Percentiles rank a stretch among this genome's conserved stretches.
Conservation (phyloP, 1,140 invertebrate species). For the Heliothis virescens region DNA sequence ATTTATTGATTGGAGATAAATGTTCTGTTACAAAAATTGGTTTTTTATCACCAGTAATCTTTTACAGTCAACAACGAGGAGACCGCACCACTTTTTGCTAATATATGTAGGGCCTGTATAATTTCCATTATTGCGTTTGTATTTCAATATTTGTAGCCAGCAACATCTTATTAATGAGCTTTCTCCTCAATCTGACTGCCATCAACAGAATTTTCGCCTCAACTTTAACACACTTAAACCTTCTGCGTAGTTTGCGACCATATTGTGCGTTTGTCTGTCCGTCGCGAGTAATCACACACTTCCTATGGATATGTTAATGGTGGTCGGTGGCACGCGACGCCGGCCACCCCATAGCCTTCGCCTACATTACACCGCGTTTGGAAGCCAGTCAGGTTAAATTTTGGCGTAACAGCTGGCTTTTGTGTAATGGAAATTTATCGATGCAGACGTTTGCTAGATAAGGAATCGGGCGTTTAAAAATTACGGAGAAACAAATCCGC, state of each 20-base stretch:
- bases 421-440: constrained; percentile 18
- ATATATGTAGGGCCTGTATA: too few species aligned
- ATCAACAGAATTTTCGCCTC: neutral
- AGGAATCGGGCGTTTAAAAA: neutral
- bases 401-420: constrained; percentile 23
- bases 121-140: too few species aligned
- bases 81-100: too few species aligned
- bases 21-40: too few species aligned
- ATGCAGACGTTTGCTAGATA: constrained; percentile 4
- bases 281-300: constrained; percentile 68
- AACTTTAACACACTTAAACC: neutral
- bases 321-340: constrained; percentile 61
- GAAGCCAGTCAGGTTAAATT: constrained; percentile 25
- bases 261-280: constrained; percentile 63
- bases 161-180: too few species aligned
- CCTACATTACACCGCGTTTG: constrained; percentile 42
- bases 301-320: constrained; percentile 75
- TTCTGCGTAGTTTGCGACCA: neutral
- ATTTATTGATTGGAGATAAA: too few species aligned
- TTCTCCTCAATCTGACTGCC: too few species aligned
- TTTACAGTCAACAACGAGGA: too few species aligned
- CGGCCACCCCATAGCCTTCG: constrained; percentile 51
- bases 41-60: too few species aligned
- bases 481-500: neutral
- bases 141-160: too few species aligned